These are phyloP conservation scores for Elephas maximus DNA, from an alignment of 2,113 vertebrate genomes.

Conservation along the genomic window DNA sequence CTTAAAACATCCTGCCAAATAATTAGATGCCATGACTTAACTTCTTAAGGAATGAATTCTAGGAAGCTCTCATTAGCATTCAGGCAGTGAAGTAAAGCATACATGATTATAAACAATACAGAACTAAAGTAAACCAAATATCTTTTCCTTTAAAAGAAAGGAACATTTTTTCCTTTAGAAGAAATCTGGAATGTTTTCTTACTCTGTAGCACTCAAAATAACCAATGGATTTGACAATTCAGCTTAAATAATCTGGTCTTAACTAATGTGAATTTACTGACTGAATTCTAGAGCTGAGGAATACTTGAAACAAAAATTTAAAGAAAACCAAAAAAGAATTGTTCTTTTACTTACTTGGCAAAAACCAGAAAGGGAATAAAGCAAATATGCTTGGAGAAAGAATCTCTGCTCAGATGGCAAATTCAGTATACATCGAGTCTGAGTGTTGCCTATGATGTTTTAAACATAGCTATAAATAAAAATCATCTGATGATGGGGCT, in stretches of 20 bases:
- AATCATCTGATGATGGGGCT: conserved; percentile 62
- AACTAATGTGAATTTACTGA: conserved; percentile 37
- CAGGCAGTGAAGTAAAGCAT: conserved; percentile 60
- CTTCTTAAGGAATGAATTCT: conserved; percentile 79
- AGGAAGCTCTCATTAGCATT: conserved; percentile 75
- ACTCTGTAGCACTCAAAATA: conserved; percentile 38
- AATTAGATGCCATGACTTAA: conserved; percentile 77
- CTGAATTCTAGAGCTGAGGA: conserved; percentile 60
- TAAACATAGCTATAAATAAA: conserved; percentile 78
- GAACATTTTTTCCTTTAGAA: conserved; percentile 51
- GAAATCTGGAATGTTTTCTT: conserved; percentile 35
- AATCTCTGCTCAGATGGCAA: conserved; percentile 66
- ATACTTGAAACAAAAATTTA: conserved; percentile 61
- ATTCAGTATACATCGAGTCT: background rate
- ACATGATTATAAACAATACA: conserved; percentile 57
- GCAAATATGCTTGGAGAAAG: conserved; percentile 48
- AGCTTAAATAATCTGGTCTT: conserved; percentile 54
- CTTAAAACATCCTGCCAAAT: conserved; percentile 78
- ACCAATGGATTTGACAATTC: background rate
- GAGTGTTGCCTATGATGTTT: conserved; percentile 64
- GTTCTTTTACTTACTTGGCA: conserved; percentile 61
- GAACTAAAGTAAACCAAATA: conserved; percentile 50
- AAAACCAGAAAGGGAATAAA: conserved; percentile 27
- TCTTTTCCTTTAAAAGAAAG: conserved; percentile 57
- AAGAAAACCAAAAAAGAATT: conserved; percentile 54